Evolutionary conservation across 2,888 invertebrate species (phyloP), one percentile per base, ranked within the genome.

Genomic region (Exephanes ischioxanthus): DNA sequence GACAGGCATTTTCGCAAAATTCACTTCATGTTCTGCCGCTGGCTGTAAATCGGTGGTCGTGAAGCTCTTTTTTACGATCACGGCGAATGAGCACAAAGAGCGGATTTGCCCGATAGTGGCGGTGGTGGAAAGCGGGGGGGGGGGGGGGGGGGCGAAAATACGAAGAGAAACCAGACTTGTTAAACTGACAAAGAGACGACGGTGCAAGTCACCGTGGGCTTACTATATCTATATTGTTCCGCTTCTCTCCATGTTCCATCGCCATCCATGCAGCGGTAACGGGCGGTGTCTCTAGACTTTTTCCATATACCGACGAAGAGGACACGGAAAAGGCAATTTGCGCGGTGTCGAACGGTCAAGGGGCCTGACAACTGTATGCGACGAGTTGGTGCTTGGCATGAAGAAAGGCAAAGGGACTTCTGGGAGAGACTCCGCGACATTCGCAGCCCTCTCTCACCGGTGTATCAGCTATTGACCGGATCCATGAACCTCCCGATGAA

Each of bases 271-370:
- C 51, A 51, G 30, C 48, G 30, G 33, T 30, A n/a, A 7, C 41
- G 68, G 55, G 6, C 30, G 14, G 11, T 48, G 19, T 51, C 30
- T 79, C 58, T 48, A 30, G 79, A 80, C 58, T 78, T 85, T 45
- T 76, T 79, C 55, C 76, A 76, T 66, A 71, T n/a, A 55, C 61
- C 33, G 9, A 0, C 9, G 48, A 16, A 58, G 3, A 67, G 41
- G 80, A 84, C 68, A 78, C 66, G 77, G 22, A 73, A 53, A 84
- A 81, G 48, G 71, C 45, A 45, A 45, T 45, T 14, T 45, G 45
- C 45, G 14, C 45, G 45, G 14, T 45, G 45, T 45, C 14, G 3
- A 45, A 45, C 45, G 45, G 45, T 45, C 45, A 45, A 45, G 45
- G 14, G 14, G 3, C 55, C 37, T 19, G n/a, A n/a, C 63, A 71